These are phyloP conservation scores for Danio kyathit DNA, from an alignment of 2,797 vertebrate genomes.

Conservation along the genomic window DNA sequence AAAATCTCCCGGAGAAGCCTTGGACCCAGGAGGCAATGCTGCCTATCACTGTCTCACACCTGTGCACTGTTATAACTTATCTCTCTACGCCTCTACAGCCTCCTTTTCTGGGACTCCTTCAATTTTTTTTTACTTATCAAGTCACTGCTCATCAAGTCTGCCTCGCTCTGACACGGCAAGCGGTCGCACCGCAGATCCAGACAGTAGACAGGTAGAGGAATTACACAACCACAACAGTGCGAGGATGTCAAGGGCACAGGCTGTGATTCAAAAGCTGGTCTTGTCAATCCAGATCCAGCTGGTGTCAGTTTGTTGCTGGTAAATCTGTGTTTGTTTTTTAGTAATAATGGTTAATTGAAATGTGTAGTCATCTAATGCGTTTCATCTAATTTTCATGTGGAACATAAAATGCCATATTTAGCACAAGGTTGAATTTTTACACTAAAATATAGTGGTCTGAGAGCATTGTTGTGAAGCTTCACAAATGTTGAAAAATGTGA, in stretches of 20 bases:
- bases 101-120: slow-evolving; percentile 57
- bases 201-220: slow-evolving; percentile 34
- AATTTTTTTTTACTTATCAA: slow-evolving; percentile 62
- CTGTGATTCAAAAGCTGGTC: neutral
- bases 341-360: neutral
- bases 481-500: neutral
- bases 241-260: slow-evolving; percentile 23
- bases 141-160: slow-evolving; percentile 47
- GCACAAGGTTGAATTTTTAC: neutral
- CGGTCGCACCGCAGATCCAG: slow-evolving; percentile 24
- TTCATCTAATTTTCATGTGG: neutral
- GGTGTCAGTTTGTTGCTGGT: neutral
- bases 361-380: neutral
- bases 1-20: slow-evolving; percentile 56
- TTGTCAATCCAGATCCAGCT: neutral
- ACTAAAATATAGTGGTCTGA: neutral
- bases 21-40: slow-evolving; percentile 57
- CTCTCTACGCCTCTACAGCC: slow-evolving; percentile 57
- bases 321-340: neutral
- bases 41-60: slow-evolving; percentile 66
- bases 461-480: neutral
- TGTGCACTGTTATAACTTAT: slow-evolving; percentile 64
- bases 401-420: neutral
- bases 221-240: slow-evolving; percentile 17
- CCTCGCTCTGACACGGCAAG: slow-evolving; percentile 36